phyloP scores from a whole-genome alignment of 2,888 invertebrate genomes.

The Cinara cedri region DNA sequence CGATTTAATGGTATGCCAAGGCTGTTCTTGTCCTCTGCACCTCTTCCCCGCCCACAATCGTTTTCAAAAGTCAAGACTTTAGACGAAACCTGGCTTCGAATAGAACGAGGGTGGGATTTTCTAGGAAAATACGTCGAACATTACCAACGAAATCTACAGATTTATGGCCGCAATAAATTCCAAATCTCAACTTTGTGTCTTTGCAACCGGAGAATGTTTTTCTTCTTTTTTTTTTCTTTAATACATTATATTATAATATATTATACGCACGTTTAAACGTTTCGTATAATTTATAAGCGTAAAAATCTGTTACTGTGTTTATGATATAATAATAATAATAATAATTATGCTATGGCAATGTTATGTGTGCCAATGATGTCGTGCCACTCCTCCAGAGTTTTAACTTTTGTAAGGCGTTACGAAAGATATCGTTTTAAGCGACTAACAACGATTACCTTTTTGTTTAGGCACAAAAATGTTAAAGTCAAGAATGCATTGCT shows the following conservation, averaged over 20 bases:
- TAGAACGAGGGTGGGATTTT: conserved; percentile 43
- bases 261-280: not conserved
- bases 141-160: conserved; percentile 40
- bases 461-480: too few species aligned
- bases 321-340: too few species aligned
- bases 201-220: conserved; percentile 12
- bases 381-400: too few species aligned
- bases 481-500: too few species aligned
- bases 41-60: conserved; percentile 33
- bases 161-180: conserved; percentile 42
- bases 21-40: conserved; percentile 4
- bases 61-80: conserved; percentile 47
- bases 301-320: too few species aligned
- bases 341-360: too few species aligned
- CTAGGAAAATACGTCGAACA: conserved; percentile 48
- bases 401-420: too few species aligned
- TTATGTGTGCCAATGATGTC: too few species aligned
- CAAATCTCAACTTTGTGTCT: conserved; percentile 25
- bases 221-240: not conserved
- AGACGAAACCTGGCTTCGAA: conserved; percentile 34
- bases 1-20: conserved; percentile 52
- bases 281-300: too few species aligned
- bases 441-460: too few species aligned
- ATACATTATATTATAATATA: not conserved
- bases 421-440: too few species aligned